Base-by-base conservation (phyloP, 2,113 vertebrate species). In the Epinephelus cyanopodus region DNA sequence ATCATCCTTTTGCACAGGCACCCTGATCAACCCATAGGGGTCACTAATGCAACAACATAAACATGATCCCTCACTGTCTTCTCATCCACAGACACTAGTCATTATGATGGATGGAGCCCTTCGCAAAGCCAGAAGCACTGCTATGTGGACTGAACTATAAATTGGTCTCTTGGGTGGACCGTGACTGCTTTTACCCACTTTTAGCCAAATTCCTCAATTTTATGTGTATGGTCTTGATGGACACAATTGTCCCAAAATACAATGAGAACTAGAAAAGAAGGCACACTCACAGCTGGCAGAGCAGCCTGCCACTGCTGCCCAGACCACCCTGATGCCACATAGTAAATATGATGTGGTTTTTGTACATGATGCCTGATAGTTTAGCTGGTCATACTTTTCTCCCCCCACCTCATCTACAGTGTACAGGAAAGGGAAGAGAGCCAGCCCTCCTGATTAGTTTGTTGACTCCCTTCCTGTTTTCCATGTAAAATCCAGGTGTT, bases 131-230 rank as follows among this genome's bases (percentile, higher is more conserved):
- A 88, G 89, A 14, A 88, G 91, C 87, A 77, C 82, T 71, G 89
- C 87, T 92, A 79, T 68, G 3, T 89, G 89, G 82, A 91, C 83
- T 86, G 27, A 58, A 80, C 84, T 77, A 64, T 81, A 91, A 91
- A 91, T 92, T 92, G 86, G 86, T 91, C 91, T 90, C 87, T 78
- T 68, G 77, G 84, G 87, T 85, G 57, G 58, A 61, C 45, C 6
- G 29, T 70, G 70, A 75, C 65, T 61, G 80, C 72, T 87, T 84
- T 82, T 75, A 78, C 42, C 65, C 72, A 65, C 65, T 75, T 84
- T 77, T 78, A 78, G 48, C 69, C 64, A 71, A 84, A 91, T 74
- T 85, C 39, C 48, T 68, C 73, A 68, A 9, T 84, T 85, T 89
- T 76, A 69, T 82, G 87, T 74, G 33, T 65, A 42, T 73, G 53